Base-by-base conservation (phyloP, 2,888 invertebrate species). In the Lithophane semibrunnea region DNA sequence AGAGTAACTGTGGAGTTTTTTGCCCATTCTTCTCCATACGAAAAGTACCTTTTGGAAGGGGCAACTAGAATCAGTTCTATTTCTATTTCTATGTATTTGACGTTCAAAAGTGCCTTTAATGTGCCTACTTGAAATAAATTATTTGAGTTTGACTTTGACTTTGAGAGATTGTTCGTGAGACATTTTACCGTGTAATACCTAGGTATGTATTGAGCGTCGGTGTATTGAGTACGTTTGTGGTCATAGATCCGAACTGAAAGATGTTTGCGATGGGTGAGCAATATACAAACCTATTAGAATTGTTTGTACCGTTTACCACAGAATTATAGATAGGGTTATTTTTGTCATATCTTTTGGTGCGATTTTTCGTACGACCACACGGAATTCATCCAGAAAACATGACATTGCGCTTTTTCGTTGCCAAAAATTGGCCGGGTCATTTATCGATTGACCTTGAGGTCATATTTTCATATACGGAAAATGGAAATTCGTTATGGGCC, bases 371-470 rank as follows among this genome's bases (percentile, higher is more conserved):
- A 12, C 21, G 18, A 5, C 52, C 37, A 42, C 8, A 21, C 5
- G 49, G 13, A 68, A 64, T 67, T 37, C 18, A 67, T 54, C 18
- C 18, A 29, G 37, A 8, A 37, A 24, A 49, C 13, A 64, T 24
- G 13, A 37, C 21, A 21, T 24, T n/a, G 24, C 44, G 5, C 9
- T 58, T 12, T 65, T 47, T 65, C 52, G 24, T 24, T 52, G 44
- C 37, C 1, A 64, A 74, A 67, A 74, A 49, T 29, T 37, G 29
- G 44, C 18, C 16, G 4, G 10, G 9, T 24, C 18, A 58, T 66
- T 52, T 75, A 77, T 71, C n/a, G 63, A 75, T 77, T 47, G 49
- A n/a, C 18, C 29, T 21, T 24, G 2, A 60, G 21, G 12, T 13
- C 7, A 42, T 63, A 42, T 63, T 44, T 44, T 44, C 18, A 52